A percentile compares a stretch with the other conserved stretches of the same genome.
Evolutionary conservation across 2,888 invertebrate genomes (phyloP).

Genomic region (Leucozona laternaria): DNA sequence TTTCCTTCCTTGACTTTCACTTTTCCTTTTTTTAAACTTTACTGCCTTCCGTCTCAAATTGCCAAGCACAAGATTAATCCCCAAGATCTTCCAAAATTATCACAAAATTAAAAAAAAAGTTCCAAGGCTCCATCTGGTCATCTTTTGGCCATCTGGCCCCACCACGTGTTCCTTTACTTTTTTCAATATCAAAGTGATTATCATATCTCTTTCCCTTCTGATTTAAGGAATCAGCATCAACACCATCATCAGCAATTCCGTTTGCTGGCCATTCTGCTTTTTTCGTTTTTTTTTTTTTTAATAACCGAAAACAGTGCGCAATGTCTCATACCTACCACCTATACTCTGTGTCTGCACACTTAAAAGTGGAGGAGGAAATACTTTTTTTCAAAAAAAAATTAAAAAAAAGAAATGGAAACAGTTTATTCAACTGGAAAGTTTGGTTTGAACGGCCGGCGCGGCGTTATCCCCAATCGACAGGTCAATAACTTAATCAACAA

Average conservation of each 20-base stretch:
- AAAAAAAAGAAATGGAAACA: constrained; percentile 22
- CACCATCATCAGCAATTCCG: constrained; percentile 49
- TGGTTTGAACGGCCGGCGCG: constrained; percentile 13
- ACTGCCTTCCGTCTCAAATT: background rate
- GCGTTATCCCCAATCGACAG: constrained; percentile 53
- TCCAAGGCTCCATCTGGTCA: constrained; percentile 61
- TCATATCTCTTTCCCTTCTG: constrained; percentile 66
- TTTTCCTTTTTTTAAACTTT: background rate
- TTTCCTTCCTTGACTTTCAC: background rate
- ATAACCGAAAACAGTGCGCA: constrained; percentile 60
- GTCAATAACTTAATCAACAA: constrained; percentile 74
- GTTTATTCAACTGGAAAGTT: constrained; percentile 39
- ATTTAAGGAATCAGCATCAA: constrained; percentile 54
- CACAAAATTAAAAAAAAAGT: constrained; percentile 71
- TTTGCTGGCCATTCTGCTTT: constrained; percentile 34
- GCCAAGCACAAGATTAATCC: constrained; percentile 56
- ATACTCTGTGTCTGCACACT: constrained; percentile 61
- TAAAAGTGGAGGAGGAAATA: background rate
- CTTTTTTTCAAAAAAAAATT: background rate
- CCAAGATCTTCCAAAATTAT: constrained; percentile 66
- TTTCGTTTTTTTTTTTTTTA: constrained; percentile 44
- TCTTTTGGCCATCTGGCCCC: constrained; percentile 58
- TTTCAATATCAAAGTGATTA: constrained; percentile 71
- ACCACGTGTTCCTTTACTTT: constrained; percentile 33
- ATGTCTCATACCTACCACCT: constrained; percentile 23